A percentile compares a stretch with the other conserved stretches of the same genome.
phyloP scores from a whole-genome alignment of 2,888 invertebrate species.

The Chalcis sispes region DNA sequence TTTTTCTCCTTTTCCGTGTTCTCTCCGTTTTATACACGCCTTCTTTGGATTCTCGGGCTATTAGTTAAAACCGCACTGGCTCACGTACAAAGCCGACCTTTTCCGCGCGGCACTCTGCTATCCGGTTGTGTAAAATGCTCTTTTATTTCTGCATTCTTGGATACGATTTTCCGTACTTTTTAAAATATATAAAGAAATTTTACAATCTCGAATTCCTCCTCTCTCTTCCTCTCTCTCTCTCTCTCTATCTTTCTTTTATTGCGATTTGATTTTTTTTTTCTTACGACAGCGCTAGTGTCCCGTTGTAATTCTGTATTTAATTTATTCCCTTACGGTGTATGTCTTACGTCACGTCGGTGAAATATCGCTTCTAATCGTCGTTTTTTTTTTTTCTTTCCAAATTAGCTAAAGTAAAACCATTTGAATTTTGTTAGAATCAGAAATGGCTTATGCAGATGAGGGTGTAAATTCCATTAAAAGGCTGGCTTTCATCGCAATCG shows the following conservation, averaged over 20 bases:
- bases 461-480: background rate
- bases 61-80: slow-evolving; percentile 3
- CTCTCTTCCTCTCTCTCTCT: background rate
- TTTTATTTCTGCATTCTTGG: background rate
- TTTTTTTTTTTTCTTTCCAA: background rate
- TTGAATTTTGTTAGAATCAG: slow-evolving; percentile 18
- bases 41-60: slow-evolving; percentile 13
- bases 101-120: background rate
- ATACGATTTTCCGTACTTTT: background rate
- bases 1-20: slow-evolving; percentile 5
- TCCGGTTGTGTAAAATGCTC: background rate
- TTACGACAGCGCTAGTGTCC: too few relatives aligned
- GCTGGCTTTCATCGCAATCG: slow-evolving; percentile 23
- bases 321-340: background rate
- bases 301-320: background rate
- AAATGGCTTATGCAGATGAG: slow-evolving; percentile 15
- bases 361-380: background rate
- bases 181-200: too few relatives aligned
- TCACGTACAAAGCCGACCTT: background rate
- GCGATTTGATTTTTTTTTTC: too few relatives aligned
- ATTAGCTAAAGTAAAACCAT: background rate
- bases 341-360: background rate
- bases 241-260: background rate
- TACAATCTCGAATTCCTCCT: background rate
- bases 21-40: background rate